phyloP scores from a whole-genome alignment of 1,140 invertebrate genomes.

The Heliconius eleuchia region DNA sequence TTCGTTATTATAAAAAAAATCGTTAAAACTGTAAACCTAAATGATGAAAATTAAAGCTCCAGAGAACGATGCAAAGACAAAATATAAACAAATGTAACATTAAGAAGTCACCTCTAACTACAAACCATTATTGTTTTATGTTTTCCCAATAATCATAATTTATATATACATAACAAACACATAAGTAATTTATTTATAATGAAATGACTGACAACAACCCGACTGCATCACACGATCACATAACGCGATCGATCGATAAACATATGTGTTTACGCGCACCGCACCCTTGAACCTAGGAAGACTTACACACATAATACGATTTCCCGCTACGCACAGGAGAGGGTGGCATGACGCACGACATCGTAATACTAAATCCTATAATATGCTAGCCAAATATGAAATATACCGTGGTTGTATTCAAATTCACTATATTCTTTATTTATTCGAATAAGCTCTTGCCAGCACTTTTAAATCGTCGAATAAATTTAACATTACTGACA shows the following conservation, averaged over 20 bases:
- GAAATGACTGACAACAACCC: neutral
- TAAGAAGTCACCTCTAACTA: no score
- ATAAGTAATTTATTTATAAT: neutral
- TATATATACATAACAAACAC: neutral
- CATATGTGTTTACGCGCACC: conserved; percentile 23
- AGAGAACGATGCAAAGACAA: no score
- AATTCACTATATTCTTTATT: neutral
- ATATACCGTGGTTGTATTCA: neutral
- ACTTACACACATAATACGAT: conserved; percentile 59
- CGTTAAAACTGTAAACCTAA: no score
- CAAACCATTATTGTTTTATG: neutral
- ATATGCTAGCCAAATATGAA: neutral
- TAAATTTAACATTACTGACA: no score
- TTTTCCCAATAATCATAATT: neutral
- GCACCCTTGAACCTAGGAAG: conserved; percentile 61
- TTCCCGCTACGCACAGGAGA: conserved; percentile 24
- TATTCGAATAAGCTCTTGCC: no score
- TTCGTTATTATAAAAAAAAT: no score
- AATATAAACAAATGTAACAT: no score
- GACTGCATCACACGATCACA: neutral
- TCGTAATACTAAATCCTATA: conserved; percentile 8
- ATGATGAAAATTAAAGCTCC: no score
- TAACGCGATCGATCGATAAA: conserved; percentile 21
- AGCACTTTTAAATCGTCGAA: no score
- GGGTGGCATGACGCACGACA: conserved; percentile 21